Base-by-base conservation (phyloP, 2,113 vertebrate genomes). In the Oncorhynchus keta region DNA sequence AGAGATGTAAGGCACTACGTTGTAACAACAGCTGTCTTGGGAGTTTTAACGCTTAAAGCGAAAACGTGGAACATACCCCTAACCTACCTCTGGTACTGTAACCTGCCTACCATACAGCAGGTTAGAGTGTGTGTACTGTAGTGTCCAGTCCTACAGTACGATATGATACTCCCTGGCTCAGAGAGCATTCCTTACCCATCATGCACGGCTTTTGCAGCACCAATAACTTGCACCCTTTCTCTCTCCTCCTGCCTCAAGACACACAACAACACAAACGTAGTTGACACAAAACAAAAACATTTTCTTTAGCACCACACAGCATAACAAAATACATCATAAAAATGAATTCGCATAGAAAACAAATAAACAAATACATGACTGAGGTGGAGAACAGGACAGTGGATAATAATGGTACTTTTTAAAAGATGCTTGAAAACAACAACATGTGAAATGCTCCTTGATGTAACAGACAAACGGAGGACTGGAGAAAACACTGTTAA, bases 221-320 rank as follows among this genome's bases (percentile, higher is more conserved):
- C 79, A 88, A 81, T 76, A 81, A 85, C 81, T 70, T 59, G 68
- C 84, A 76, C 61, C 26, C 74, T 73, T 24, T 77, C 77, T 76
- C 82, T 75, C 61, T 82, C 83, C 83, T 76, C 82, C 77, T 57
- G 81, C 83, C 83, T 83, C 67, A 72, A 71, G 69, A 88, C 64
- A 83, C 80, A 51, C 12, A 16, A 51, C 14, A 14, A 81, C 73
- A 85, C 62, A 83, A 69, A 87, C 71, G 81, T 35, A 68, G 67
- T 11, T 51, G 55, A 83, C 76, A 87, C 77, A 81, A 75, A 81
- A 84, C 8, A 79, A 85, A 18, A 66, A 30, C 7, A 22, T 18
- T 8, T 69, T 85, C 77, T 88, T 85, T 89, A 92, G 90, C 88
- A 90, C 91, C 89, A 86, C 55, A 86, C 81, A 79, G 73, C 18